A percentile compares a stretch with the other conserved stretches of the same genome.
These are phyloP conservation scores for Ophion ventricosus DNA, from an alignment of 2,888 invertebrate genomes.

Conservation along the genomic window DNA sequence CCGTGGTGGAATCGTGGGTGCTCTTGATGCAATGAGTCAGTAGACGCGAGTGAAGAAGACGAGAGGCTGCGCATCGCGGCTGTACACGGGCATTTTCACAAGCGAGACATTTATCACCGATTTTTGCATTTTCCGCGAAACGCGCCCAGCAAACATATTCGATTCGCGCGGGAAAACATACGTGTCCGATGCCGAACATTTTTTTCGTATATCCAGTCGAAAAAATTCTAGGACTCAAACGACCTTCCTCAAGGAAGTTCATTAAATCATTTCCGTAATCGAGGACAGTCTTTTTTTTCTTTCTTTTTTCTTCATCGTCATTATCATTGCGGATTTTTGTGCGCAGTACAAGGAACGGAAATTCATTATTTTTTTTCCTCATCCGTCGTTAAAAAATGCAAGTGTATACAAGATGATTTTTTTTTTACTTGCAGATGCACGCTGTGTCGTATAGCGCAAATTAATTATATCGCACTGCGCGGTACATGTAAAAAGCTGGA, in stretches of 20 bases:
- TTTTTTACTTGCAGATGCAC: neutral
- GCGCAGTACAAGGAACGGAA: neutral
- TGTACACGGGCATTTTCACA: neutral
- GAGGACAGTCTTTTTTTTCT: too few species aligned
- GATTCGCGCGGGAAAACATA: neutral
- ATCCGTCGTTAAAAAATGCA: neutral
- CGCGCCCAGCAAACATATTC: neutral
- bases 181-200: too few species aligned
- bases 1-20: neutral
- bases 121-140: conserved; percentile 1
- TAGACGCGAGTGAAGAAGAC: neutral
- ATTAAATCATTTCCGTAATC: neutral
- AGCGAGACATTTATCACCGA: neutral
- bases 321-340: neutral
- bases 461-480: neutral
- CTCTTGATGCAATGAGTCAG: conserved; percentile 17
- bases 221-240: too few species aligned
- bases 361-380: conserved; percentile 8
- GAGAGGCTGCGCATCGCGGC: neutral
- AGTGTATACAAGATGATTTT: neutral
- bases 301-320: neutral
- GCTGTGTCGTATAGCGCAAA: neutral
- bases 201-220: too few species aligned
- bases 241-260: neutral
- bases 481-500: neutral